A percentile compares a stretch with the other conserved stretches of the same genome.
These are phyloP conservation scores for Sitta europaea DNA, from an alignment of 2,113 vertebrate species.

Conservation along the genomic window DNA sequence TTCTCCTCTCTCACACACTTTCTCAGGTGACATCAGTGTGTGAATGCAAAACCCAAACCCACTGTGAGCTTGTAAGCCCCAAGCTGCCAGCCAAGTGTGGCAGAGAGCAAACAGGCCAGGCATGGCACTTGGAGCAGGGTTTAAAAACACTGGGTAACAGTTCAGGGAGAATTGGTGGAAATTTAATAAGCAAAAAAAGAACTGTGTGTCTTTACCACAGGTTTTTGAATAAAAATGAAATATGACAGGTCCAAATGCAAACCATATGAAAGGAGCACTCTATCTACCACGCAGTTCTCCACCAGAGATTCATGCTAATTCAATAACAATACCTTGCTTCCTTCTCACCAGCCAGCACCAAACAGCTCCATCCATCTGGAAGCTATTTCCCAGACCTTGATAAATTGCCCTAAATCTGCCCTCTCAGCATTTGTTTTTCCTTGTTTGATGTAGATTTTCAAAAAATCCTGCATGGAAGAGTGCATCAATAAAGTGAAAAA, in stretches of 20 bases:
- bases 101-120: neutral
- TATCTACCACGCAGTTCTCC: constrained; percentile 37
- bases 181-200: constrained; percentile 32
- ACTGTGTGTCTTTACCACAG: constrained; percentile 13
- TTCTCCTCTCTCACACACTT: neutral
- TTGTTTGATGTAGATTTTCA: constrained; percentile 70
- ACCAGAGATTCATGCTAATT: constrained; percentile 64
- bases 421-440: constrained; percentile 72
- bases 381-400: constrained; percentile 69
- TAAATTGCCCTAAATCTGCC: constrained; percentile 60
- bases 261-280: constrained; percentile 65
- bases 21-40: neutral
- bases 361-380: constrained; percentile 65
- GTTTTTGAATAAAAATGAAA: constrained; percentile 62
- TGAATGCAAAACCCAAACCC: neutral
- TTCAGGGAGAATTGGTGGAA: neutral
- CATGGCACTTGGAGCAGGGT: neutral
- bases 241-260: constrained; percentile 68
- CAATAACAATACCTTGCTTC: constrained; percentile 66
- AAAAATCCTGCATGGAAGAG: constrained; percentile 58
- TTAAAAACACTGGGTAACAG: neutral
- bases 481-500: constrained; percentile 45
- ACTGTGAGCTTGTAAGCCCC: neutral
- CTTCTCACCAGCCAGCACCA: constrained; percentile 61
- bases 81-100: neutral